phyloP scores from a whole-genome alignment of 2,797 vertebrate genomes.

The Sebastolobus alascanus region DNA sequence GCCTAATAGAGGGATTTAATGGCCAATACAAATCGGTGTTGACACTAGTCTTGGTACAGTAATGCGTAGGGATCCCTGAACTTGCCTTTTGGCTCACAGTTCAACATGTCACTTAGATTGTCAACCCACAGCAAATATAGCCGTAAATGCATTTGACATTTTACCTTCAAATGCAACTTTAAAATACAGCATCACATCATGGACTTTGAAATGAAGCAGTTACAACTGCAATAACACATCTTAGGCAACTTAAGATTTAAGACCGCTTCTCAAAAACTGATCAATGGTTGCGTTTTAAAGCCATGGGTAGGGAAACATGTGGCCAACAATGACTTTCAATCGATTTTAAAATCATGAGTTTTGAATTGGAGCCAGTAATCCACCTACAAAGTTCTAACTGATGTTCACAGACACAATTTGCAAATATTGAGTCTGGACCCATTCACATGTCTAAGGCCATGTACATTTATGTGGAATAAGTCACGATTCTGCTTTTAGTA shows the following conservation, averaged over 20 bases:
- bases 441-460: not conserved
- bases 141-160: too few species aligned
- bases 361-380: not conserved
- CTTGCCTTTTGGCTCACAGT: too few species aligned
- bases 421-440: not conserved
- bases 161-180: too few species aligned
- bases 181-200: too few species aligned
- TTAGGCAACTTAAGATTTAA: too few species aligned
- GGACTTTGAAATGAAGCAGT: too few species aligned
- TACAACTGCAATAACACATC: too few species aligned
- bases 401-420: too few species aligned
- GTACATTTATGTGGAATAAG: not conserved
- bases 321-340: not conserved
- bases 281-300: not conserved
- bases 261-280: too few species aligned
- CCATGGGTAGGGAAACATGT: too few species aligned
- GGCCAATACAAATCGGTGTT: not conserved
- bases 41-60: fast-evolving
- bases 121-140: not conserved
- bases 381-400: fast-evolving
- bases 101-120: fast-evolving
- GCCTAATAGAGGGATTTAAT: too few species aligned
- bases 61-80: not conserved
- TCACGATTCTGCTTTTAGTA: not conserved
- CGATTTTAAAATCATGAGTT: not conserved